Percentiles rank a stretch among this genome's conserved stretches.
phyloP scores from a whole-genome alignment of 2,113 vertebrate species.

The Pseudonaja textilis region DNA sequence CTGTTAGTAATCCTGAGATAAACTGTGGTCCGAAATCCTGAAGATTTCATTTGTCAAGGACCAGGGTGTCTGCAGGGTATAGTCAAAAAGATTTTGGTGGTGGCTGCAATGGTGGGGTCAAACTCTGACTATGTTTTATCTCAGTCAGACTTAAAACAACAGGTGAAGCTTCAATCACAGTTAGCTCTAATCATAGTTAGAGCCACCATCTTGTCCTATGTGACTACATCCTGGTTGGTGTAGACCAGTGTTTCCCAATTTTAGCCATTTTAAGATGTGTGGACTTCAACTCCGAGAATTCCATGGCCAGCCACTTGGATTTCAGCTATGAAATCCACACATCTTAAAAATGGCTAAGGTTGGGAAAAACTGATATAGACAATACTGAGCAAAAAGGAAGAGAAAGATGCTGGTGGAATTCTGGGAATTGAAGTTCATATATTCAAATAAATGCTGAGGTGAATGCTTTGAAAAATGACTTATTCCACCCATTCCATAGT shows the following conservation, averaged over 20 bases:
- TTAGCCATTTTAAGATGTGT: not conserved
- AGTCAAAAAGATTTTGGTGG: not conserved
- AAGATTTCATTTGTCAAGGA: not conserved
- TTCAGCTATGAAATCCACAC: not conserved
- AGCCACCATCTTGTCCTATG: not conserved
- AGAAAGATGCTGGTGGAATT: not conserved
- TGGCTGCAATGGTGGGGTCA: not conserved
- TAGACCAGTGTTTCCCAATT: not conserved
- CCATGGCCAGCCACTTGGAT: not conserved
- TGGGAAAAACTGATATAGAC: not conserved
- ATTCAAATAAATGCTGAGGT: not conserved
- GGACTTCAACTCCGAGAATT: not conserved
- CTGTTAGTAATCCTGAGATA: not conserved
- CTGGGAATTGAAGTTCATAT: not conserved
- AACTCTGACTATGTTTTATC: not conserved
- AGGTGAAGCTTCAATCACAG: not conserved
- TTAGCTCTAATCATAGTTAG: no score
- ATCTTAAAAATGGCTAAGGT: not conserved
- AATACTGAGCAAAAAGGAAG: not conserved
- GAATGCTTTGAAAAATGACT: not conserved
- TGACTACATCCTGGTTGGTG: not conserved
- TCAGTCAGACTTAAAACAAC: not conserved
- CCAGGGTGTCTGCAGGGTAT: not conserved
- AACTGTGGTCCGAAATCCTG: not conserved
- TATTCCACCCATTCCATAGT: not conserved